phyloP scores from a whole-genome alignment of 2,113 vertebrate genomes.

The Plotosus lineatus region DNA sequence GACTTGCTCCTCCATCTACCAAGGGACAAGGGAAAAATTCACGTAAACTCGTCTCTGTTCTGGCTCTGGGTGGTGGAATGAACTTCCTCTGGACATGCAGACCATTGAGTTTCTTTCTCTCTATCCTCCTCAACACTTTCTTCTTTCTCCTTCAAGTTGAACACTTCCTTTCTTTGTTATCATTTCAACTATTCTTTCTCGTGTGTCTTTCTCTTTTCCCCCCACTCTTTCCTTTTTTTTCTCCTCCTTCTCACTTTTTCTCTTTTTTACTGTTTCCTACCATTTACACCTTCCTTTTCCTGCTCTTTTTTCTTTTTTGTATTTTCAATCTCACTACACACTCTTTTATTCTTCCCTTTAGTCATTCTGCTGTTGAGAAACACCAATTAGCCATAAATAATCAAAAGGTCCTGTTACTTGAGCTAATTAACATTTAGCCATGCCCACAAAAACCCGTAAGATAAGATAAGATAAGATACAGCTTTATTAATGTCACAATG shows the following conservation, averaged over 20 bases:
- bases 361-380: neutral
- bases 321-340: neutral
- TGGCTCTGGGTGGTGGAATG: too few relatives aligned
- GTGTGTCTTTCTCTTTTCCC: neutral
- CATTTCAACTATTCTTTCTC: neutral
- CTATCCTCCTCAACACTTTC: neutral
- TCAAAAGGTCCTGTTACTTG: rapidly evolving
- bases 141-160: constrained; percentile 18
- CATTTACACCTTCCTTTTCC: constrained; percentile 52
- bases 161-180: constrained; percentile 26
- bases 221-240: constrained; percentile 18
- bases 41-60: too few relatives aligned
- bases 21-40: too few relatives aligned
- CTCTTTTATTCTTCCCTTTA: neutral
- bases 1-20: too few relatives aligned
- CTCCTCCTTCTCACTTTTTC: neutral
- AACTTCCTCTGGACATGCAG: too few relatives aligned
- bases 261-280: constrained; percentile 50
- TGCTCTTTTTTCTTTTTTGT: constrained; percentile 36
- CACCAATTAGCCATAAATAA: neutral
- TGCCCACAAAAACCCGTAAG: neutral
- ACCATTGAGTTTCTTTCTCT: too few relatives aligned
- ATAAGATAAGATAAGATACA: too few relatives aligned
- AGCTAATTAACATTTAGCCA: neutral
- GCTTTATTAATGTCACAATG: too few relatives aligned